These are phyloP conservation scores for Oryzias celebensis DNA, from an alignment of 2,113 vertebrate genomes.

Conservation along the genomic window DNA sequence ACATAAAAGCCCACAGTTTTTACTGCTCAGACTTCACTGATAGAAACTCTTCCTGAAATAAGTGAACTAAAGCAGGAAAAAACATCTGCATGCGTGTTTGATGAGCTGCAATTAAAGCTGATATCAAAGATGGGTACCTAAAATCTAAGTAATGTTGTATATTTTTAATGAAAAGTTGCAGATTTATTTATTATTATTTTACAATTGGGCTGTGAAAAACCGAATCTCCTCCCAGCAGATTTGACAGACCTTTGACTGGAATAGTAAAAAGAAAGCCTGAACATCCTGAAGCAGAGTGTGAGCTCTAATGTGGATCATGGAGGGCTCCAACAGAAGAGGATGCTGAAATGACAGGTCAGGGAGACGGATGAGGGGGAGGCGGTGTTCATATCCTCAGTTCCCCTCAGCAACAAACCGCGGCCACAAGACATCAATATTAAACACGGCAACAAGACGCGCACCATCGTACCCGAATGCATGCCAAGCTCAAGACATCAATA, in stretches of 20 bases:
- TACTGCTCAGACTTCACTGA: too few relatives aligned
- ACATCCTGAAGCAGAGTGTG: constrained; percentile 6
- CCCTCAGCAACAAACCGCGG: constrained; percentile 73
- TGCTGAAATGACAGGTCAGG: constrained; percentile 65
- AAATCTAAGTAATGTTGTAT: too few relatives aligned
- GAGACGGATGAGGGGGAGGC: constrained; percentile 69
- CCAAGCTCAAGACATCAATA: constrained; percentile 76
- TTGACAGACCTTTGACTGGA: background rate
- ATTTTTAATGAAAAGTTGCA: too few relatives aligned
- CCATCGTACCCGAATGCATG: constrained; percentile 61
- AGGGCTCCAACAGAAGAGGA: constrained; percentile 54
- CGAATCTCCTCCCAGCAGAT: background rate
- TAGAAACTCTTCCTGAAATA: too few relatives aligned
- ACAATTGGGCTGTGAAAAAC: background rate
- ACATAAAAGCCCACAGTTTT: too few relatives aligned
- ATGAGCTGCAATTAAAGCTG: too few relatives aligned
- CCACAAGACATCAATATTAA: constrained; percentile 75
- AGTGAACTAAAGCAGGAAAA: too few relatives aligned
- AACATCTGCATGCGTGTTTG: too few relatives aligned
- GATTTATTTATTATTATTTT: background rate
- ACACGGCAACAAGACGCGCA: constrained; percentile 67
- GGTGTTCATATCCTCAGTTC: constrained; percentile 74
- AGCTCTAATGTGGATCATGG: constrained; percentile 20
- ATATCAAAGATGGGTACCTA: too few relatives aligned
- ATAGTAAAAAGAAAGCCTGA: constrained; percentile 4